phyloP scores from a whole-genome alignment of 2,797 vertebrate species.

The Caiman crocodilus region DNA sequence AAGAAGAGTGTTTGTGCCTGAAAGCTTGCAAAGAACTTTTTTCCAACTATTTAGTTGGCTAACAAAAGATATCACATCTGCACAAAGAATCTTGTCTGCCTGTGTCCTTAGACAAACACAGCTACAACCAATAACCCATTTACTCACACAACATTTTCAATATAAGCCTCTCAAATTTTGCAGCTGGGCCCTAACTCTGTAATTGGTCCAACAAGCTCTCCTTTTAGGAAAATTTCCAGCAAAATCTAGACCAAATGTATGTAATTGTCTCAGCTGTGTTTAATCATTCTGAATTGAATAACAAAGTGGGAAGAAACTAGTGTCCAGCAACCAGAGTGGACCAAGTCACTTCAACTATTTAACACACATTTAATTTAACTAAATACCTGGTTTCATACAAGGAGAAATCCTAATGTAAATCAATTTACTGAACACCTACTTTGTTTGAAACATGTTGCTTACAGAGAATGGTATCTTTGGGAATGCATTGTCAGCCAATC shows the following conservation, averaged over 20 bases:
- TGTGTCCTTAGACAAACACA: no score
- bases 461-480: conserved; percentile 39
- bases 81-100: no score
- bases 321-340: conserved; percentile 56
- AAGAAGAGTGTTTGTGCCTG: no score
- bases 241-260: conserved; percentile 37
- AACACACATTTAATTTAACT: conserved; percentile 59
- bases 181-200: not conserved
- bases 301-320: conserved; percentile 42
- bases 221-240: conserved; percentile 29
- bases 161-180: not conserved
- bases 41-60: no score
- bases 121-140: no score
- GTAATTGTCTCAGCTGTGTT: conserved; percentile 68
- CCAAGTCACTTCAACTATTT: conserved; percentile 34
- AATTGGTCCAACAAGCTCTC: conserved; percentile 32
- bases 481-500: conserved; percentile 18
- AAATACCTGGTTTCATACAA: conserved; percentile 36
- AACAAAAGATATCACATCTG: no score
- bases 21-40: no score
- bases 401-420: conserved; percentile 50
- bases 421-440: conserved; percentile 38
- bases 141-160: no score
- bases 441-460: conserved; percentile 56
- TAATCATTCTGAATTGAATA: conserved; percentile 66